Base-by-base conservation (phyloP, 2,888 invertebrate genomes). In the Arrhopalites spinosus region DNA sequence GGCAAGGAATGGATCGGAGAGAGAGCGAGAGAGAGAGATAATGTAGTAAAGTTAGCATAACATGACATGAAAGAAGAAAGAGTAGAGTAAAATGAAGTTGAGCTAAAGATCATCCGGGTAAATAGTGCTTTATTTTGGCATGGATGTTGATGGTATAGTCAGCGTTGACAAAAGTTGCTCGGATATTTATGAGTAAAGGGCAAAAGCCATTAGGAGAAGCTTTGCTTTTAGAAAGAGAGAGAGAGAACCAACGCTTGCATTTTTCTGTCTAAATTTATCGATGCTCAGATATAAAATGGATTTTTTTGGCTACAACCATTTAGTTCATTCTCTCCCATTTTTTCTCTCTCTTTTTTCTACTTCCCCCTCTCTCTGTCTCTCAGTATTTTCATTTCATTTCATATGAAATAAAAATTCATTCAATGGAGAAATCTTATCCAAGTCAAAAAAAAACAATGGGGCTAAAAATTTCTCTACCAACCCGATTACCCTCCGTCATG, bases 231-330 rank as follows among this genome's bases (percentile, higher is more conserved):
- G 45, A 67, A 53, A 17, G 17, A 53, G 17, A n/a, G n/a, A n/a
- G 25, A 13, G 23, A 45, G 73, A 73, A 70, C 59, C 56, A 27
- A 71, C 74, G 74, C 71, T 67, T 71, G 77, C 71, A 74, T 72
- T 72, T 77, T 74, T 73, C 76, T 73, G 73, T 73, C 77, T 74
- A 74, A 77, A 77, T 77, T 77, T 77, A 77, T 77, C 74, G 77
- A 77, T 72, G 72, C 71, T 71, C 66, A 74, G 73, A 76, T 72
- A 76, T 76, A 72, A 76, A 76, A 76, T 76, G 76, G 76, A 76
- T 75, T 75, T 75, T 66, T 64, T 64, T 66, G 53, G 69, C 74
- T 71, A 30, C 47, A 50, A 61, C 56, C 61, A 56, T 61, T 56
- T 61, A 61, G 47, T 59, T 30, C 61, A 36, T 61, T 71, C 61